These are phyloP conservation scores for Drosophila heteroneura DNA, from an alignment of 2,888 invertebrate genomes.

Conservation along the genomic window DNA sequence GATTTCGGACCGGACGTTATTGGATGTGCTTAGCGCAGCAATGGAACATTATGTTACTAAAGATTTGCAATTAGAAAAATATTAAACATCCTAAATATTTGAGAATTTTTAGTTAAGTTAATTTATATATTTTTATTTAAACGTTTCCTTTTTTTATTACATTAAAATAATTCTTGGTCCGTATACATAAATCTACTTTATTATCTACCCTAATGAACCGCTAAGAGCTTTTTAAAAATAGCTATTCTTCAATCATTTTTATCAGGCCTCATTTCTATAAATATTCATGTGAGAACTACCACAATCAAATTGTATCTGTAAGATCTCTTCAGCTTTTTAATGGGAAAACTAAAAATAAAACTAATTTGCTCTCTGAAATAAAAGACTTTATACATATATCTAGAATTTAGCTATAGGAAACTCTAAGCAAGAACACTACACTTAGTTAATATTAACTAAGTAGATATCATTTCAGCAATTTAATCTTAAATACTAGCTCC, in stretches of 20 bases:
- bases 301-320: neutral
- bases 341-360: neutral
- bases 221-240: neutral
- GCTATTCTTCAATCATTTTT: neutral
- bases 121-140: no score
- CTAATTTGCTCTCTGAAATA: neutral
- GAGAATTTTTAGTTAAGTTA: neutral
- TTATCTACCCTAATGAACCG: neutral
- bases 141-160: neutral
- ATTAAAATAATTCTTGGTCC: neutral
- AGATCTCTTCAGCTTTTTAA: neutral
- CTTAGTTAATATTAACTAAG: neutral
- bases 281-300: neutral
- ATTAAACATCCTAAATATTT: neutral
- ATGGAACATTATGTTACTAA: neutral
- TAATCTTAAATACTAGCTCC: neutral
- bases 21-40: conserved; percentile 6
- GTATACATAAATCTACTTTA: neutral
- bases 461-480: neutral
- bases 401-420: neutral
- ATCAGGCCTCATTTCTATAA: neutral
- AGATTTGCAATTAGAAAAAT: neutral
- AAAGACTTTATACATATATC: neutral
- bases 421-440: neutral
- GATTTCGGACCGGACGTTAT: conserved; percentile 48